Conservation (phyloP, 2,888 invertebrate genomes). For the Troilus luridus region DNA sequence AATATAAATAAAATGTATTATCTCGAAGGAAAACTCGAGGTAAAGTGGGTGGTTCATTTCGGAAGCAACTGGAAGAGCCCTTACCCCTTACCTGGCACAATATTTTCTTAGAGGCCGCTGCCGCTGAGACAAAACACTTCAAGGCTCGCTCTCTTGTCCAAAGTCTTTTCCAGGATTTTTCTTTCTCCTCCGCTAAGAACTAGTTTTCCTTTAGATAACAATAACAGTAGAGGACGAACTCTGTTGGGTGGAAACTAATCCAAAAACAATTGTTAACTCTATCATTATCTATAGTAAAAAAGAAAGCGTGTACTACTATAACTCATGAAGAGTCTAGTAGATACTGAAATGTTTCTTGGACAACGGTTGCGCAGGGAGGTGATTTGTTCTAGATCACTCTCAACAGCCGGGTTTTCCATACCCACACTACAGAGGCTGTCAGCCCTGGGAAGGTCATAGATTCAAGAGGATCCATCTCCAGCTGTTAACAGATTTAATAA, state of each 20-base stretch:
- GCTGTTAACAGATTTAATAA: too few relatives aligned
- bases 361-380: too few relatives aligned
- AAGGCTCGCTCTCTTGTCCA: not conserved
- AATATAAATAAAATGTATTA: not conserved
- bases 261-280: not conserved
- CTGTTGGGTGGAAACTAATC: not conserved
- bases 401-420: too few relatives aligned
- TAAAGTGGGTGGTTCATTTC: not conserved
- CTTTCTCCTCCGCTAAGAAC: not conserved
- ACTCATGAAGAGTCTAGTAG: too few relatives aligned
- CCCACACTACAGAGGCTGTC: too few relatives aligned
- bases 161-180: constrained; percentile 2
- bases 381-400: too few relatives aligned
- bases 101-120: not conserved
- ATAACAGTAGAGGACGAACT: not conserved
- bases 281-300: not conserved
- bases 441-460: too few relatives aligned
- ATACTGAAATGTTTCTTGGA: too few relatives aligned
- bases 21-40: not conserved
- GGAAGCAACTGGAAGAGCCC: not conserved
- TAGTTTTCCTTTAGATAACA: not conserved
- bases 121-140: constrained; percentile 35
- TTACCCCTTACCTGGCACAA: constrained; percentile 37
- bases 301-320: too few relatives aligned
- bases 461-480: too few relatives aligned